A percentile compares a stretch with the other conserved stretches of the same genome.
Evolutionary conservation across 1,140 invertebrate genomes (phyloP).

Genomic region (Oryzaephilus surinamensis): DNA sequence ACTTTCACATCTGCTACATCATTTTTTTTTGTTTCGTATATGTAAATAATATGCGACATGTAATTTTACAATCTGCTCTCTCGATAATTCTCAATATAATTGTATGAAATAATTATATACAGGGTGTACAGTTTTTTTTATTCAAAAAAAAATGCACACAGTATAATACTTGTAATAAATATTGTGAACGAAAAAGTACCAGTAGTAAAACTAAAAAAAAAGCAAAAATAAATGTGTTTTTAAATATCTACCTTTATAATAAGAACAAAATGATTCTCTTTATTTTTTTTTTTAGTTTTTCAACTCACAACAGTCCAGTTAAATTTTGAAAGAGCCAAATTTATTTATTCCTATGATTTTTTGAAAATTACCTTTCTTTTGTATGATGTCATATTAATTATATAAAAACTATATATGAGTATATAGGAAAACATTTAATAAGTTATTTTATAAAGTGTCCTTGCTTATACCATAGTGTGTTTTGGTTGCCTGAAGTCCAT

Average conservation of each 20-base stretch:
- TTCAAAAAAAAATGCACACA: constrained; percentile 3
- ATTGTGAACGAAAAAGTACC: too few relatives aligned
- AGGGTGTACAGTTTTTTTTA: too few relatives aligned
- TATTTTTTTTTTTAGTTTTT: constrained; percentile 9
- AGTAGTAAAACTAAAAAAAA: too few relatives aligned
- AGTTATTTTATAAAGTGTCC: constrained; percentile 36
- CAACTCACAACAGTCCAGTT: constrained; percentile 22
- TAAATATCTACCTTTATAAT: constrained; percentile 14
- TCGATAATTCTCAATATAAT: constrained; percentile 8
- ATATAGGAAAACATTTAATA: constrained; percentile 27
- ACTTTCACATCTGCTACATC: too few relatives aligned
- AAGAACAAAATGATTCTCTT: constrained; percentile 13
- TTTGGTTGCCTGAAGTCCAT: constrained; percentile 19
- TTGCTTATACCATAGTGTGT: constrained; percentile 34
- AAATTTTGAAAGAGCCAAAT: too few relatives aligned
- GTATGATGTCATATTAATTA: too few relatives aligned
- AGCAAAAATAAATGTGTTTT: too few relatives aligned
- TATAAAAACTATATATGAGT: constrained; percentile 30
- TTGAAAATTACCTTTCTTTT: constrained; percentile 10
- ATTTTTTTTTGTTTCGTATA: too few relatives aligned
- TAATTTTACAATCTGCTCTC: constrained; percentile 11
- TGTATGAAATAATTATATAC: constrained; percentile 10
- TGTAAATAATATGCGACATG: constrained; percentile 10
- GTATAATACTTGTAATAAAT: too few relatives aligned
- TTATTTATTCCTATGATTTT: constrained; percentile 11